Evolutionary conservation across 2,888 invertebrate species (phyloP), one percentile per base, ranked within the genome.

Genomic region (Himalopsyche kuldschensis): DNA sequence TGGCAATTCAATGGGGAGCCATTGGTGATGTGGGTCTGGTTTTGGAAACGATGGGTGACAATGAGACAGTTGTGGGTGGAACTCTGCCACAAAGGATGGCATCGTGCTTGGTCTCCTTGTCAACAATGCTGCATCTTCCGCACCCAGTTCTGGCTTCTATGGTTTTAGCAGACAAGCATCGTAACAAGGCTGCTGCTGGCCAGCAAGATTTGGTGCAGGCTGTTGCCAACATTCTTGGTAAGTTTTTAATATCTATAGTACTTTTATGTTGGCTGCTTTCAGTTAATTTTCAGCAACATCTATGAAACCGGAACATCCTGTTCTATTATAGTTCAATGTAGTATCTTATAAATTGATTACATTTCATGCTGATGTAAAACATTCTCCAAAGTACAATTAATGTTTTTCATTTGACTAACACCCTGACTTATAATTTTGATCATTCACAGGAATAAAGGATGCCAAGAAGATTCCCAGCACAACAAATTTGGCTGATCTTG

Each of bases 1-100:
- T 95, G 79, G 98, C 99, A 69, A 97, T 99, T 87, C 99, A 99
- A 90, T 99, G 99, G 99, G 99, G 99, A 87, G 99, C 99, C 85
- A 97, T 99, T 88, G 99, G 98, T 83, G 99, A 99, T 90, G 98
- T 98, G 69, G 99, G 99, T 80, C 93, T 99, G 82, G 94, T 99
- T 85, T 91, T 97, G 88, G 97, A 98, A 88, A 96, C 95, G 77
- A 96, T 98, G 94, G 96, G 97, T 77, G 95, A 93, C 87, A 98
- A 98, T 90, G 97, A 97, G 79, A 95, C 96, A 0, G 97, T 97
- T 87, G 96, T 99, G 87, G 98, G 98, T 85, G 99, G 99, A 86
- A 99, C 99, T 8, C 90, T 98, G 87, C 99, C 99, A 17, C 99
- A 99, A 91, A 94, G 98, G 87, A 97, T 99, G 93, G 91, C 94